phyloP scores from a whole-genome alignment of 2,888 invertebrate species.

The Phytoseiulus persimilis region DNA sequence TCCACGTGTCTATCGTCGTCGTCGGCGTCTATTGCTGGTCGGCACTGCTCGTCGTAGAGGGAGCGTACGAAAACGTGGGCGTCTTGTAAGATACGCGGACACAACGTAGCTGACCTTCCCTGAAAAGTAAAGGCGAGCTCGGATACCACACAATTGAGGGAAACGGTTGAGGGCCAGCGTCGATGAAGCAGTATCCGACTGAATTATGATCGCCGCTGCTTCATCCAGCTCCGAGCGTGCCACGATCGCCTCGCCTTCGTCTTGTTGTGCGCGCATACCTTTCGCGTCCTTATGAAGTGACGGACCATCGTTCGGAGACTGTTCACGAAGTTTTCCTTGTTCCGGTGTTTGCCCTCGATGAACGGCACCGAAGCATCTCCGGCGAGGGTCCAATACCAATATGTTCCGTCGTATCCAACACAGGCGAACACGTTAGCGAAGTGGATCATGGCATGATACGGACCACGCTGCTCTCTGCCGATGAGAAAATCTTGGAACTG shows the following conservation, averaged over 20 bases:
- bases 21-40: background rate
- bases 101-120: background rate
- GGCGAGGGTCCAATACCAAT: constrained; percentile 13
- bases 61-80: background rate
- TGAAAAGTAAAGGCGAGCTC: background rate
- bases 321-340: background rate
- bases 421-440: constrained; percentile 8
- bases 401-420: constrained; percentile 20
- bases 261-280: background rate
- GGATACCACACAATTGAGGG: background rate
- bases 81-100: background rate
- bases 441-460: constrained; percentile 10
- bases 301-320: constrained; percentile 34
- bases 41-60: background rate
- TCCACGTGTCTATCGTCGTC: background rate
- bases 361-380: constrained; percentile 15
- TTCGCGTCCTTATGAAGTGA: background rate
- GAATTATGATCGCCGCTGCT: no score
- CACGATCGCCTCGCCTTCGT: no score
- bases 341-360: constrained; percentile 11
- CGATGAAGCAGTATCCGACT: no score
- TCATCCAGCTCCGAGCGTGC: no score
- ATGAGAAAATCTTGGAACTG: constrained; percentile 11
- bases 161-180: no score
- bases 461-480: constrained; percentile 7